phyloP scores from a whole-genome alignment of 2,797 vertebrate genomes.

The Emydoidea blandingii region DNA sequence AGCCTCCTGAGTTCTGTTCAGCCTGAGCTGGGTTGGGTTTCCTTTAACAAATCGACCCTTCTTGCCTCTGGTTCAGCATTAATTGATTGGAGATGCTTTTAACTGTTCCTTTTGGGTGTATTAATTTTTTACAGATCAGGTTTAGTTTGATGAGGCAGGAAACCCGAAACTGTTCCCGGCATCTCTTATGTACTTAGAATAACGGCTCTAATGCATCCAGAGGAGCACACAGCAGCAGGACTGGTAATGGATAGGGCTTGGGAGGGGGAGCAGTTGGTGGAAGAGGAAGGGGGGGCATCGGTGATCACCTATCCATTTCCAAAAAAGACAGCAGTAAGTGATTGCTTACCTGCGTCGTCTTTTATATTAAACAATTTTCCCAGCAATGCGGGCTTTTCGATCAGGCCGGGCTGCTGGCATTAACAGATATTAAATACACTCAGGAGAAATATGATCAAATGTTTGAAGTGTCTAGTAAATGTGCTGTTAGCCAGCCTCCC shows the following conservation, averaged over 20 bases:
- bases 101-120: conserved; percentile 75
- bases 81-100: conserved; percentile 79
- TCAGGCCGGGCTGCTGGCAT: conserved; percentile 65
- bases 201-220: conserved; percentile 68
- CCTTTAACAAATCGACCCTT: conserved; percentile 67
- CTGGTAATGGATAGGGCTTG: conserved; percentile 32
- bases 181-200: conserved; percentile 71
- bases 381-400: conserved; percentile 63
- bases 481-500: conserved; percentile 68
- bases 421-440: conserved; percentile 77
- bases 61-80: conserved; percentile 67
- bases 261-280: not conserved
- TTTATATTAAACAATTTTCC: conserved; percentile 60
- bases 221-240: conserved; percentile 34
- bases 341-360: conserved; percentile 58
- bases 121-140: conserved; percentile 77
- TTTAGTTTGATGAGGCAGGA: conserved; percentile 75
- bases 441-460: conserved; percentile 76
- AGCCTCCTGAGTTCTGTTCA: conserved; percentile 19
- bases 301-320: conserved; percentile 54
- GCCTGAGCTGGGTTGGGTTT: conserved; percentile 49
- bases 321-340: conserved; percentile 65
- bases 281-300: not conserved
- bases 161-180: conserved; percentile 75
- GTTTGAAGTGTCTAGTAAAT: conserved; percentile 76